Conservation (phyloP, 2,797 vertebrate species). For the Pseudotriccus pelzelni region DNA sequence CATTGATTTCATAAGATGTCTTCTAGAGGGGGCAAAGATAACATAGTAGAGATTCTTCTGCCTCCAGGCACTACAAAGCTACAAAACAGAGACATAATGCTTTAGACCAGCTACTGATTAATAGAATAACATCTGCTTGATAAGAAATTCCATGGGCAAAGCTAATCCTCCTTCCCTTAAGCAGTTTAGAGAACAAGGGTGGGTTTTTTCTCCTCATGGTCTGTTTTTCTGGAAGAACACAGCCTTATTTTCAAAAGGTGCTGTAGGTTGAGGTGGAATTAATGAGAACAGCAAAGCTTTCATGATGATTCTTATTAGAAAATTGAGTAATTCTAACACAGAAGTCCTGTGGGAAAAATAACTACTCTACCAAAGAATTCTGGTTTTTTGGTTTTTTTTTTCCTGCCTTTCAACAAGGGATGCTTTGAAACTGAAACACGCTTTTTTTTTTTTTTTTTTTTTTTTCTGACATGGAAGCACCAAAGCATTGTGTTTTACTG, state of each 20-base stretch:
- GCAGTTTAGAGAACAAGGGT: background rate
- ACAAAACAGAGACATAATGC: background rate
- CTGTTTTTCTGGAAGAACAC: background rate
- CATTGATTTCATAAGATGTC: background rate
- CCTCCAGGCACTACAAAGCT: background rate
- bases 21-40: background rate
- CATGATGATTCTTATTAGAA: conserved; percentile 21
- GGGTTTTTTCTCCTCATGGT: background rate
- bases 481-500: background rate
- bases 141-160: background rate
- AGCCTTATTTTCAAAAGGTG: background rate
- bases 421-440: background rate
- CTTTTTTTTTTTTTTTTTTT: background rate
- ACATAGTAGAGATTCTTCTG: background rate
- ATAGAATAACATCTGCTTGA: background rate
- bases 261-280: background rate
- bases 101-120: background rate
- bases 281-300: conserved; percentile 10
- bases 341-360: background rate
- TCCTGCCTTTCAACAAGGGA: background rate
- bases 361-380: background rate
- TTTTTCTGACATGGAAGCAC: background rate
- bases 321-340: background rate
- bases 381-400: background rate
- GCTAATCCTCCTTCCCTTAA: background rate